Conservation (phyloP, 2,797 vertebrate genomes). For the Siniperca scherzeri region DNA sequence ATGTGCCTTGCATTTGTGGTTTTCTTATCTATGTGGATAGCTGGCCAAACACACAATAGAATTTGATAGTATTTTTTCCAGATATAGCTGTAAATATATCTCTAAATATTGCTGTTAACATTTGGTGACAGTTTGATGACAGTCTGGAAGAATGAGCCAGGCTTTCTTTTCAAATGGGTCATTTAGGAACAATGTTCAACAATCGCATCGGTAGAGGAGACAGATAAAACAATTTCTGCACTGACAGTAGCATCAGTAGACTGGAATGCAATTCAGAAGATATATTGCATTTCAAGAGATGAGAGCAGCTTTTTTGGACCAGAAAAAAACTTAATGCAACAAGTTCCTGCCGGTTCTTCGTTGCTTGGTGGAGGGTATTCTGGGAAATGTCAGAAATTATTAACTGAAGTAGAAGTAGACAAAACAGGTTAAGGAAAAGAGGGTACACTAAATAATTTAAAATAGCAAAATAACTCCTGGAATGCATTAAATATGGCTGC, state of each 20-base stretch:
- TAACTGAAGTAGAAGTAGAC: slow-evolving; percentile 40
- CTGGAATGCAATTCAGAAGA: slow-evolving; percentile 29
- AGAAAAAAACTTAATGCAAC: slow-evolving; percentile 23
- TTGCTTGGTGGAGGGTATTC: slow-evolving; percentile 35
- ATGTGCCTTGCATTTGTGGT: slow-evolving; percentile 9
- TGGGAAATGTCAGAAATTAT: slow-evolving; percentile 59
- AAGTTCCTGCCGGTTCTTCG: slow-evolving; percentile 18
- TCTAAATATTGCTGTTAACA: slow-evolving; percentile 49
- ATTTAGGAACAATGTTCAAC: slow-evolving; percentile 49
- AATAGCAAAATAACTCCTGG: slow-evolving; percentile 31
- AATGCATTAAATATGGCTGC: slow-evolving; percentile 1
- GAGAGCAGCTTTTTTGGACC: slow-evolving; percentile 13
- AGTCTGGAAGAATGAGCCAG: slow-evolving; percentile 40
- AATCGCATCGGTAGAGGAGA: slow-evolving; percentile 33
- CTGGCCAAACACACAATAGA: slow-evolving; percentile 27
- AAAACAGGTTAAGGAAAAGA: slow-evolving; percentile 43
- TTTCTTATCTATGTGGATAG: slow-evolving; percentile 37
- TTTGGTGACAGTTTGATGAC: slow-evolving; percentile 51
- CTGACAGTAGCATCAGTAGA: slow-evolving; percentile 45
- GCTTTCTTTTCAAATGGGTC: slow-evolving; percentile 50
- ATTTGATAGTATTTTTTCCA: slow-evolving; percentile 35
- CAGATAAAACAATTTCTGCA: slow-evolving; percentile 33
- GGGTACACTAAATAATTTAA: slow-evolving; percentile 30
- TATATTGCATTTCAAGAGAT: slow-evolving; percentile 29
- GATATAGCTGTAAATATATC: slow-evolving; percentile 17